These are phyloP conservation scores for Hypselothyrea guttata DNA, from an alignment of 2,888 invertebrate genomes.

Conservation along the genomic window DNA sequence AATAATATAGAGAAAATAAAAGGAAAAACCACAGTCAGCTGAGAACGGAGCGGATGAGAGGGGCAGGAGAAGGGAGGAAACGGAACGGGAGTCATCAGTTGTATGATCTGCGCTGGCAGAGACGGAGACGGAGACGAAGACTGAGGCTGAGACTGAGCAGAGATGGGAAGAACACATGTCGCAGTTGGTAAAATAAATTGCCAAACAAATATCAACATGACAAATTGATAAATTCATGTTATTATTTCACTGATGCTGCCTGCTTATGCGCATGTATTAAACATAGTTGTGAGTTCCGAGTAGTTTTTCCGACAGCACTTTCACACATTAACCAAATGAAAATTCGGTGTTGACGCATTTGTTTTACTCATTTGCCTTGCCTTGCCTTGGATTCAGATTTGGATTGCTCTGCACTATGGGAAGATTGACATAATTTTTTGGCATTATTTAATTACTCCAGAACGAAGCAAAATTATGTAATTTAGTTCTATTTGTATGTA, in stretches of 20 bases:
- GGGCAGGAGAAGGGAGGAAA: constrained; percentile 9
- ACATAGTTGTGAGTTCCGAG: not conserved
- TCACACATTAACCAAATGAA: constrained; percentile 79
- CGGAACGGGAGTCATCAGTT: constrained; percentile 5
- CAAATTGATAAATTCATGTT: constrained; percentile 79
- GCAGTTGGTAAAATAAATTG: constrained; percentile 72
- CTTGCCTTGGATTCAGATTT: no score
- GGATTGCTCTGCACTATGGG: no score
- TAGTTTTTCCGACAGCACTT: constrained; percentile 54
- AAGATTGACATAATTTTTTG: no score
- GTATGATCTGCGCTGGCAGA: constrained; percentile 6
- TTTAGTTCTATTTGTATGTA: no score
- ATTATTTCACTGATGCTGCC: constrained; percentile 66
- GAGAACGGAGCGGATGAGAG: constrained; percentile 34
- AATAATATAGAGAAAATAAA: constrained; percentile 51
- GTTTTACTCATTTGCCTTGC: constrained; percentile 63
- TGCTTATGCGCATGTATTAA: constrained; percentile 32
- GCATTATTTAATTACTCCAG: no score
- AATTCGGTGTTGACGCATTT: constrained; percentile 79
- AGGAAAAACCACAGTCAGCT: constrained; percentile 18
- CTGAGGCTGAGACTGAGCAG: no score
- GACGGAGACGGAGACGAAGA: not conserved
- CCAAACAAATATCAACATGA: constrained; percentile 78
- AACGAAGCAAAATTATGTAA: no score
- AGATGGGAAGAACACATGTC: constrained; percentile 38